phyloP scores from a whole-genome alignment of 2,113 vertebrate species.

The Xyrauchen texanus region DNA sequence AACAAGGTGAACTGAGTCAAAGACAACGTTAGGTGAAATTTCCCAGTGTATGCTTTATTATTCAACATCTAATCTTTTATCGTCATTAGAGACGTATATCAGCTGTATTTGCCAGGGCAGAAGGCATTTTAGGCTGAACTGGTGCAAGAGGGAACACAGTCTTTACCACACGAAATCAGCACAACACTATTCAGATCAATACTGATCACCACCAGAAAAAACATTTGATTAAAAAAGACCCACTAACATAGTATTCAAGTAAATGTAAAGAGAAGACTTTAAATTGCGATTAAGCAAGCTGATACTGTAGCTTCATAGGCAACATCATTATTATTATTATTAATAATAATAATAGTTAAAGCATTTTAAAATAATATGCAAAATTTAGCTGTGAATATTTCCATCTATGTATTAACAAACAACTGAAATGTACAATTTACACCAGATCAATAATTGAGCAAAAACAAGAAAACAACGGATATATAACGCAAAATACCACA shows the following conservation, averaged over 20 bases:
- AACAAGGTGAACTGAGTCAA: constrained; percentile 3
- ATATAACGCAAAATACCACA: constrained; percentile 49
- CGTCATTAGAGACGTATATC: constrained; percentile 59
- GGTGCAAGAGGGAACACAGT: constrained; percentile 64
- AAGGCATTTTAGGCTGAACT: constrained; percentile 69
- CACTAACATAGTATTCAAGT: constrained; percentile 67
- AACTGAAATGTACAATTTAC: constrained; percentile 53
- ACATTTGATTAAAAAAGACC: constrained; percentile 32
- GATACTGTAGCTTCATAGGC: constrained; percentile 20
- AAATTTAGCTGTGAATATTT: constrained; percentile 49
- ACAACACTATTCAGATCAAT: constrained; percentile 56
- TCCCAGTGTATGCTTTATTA: constrained; percentile 34
- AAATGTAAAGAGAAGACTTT: constrained; percentile 62
- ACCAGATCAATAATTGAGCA: too few relatives aligned
- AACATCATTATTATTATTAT: constrained; percentile 50
- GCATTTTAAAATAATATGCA: constrained; percentile 55
- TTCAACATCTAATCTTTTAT: constrained; percentile 62
- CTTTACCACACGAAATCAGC: constrained; percentile 54
- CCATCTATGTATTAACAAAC: constrained; percentile 51
- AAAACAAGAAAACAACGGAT: constrained; percentile 45
- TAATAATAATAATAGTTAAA: constrained; percentile 46
- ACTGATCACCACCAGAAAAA: constrained; percentile 5
- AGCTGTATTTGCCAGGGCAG: constrained; percentile 62
- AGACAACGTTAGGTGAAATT: constrained; percentile 9
- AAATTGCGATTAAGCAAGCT: constrained; percentile 39